These are phyloP conservation scores for Echiichthys vipera DNA, from an alignment of 2,797 vertebrate species.

Conservation along the genomic window DNA sequence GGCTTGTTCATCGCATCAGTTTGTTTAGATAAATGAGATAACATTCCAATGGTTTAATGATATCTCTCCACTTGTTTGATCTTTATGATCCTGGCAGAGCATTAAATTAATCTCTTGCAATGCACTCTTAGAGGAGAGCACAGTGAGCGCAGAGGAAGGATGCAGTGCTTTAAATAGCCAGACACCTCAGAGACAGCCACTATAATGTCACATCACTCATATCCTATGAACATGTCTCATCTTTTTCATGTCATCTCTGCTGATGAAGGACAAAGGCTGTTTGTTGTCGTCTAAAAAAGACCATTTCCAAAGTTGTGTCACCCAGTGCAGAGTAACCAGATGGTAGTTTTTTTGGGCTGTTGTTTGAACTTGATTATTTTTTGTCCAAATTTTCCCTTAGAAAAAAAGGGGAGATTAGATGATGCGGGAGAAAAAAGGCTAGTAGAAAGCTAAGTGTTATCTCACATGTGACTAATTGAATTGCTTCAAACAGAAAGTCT, in stretches of 20 bases:
- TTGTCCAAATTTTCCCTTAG: conserved; percentile 68
- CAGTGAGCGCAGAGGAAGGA: conserved; percentile 61
- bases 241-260: conserved; percentile 76
- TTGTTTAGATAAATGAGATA: conserved; percentile 99
- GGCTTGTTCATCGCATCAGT: conserved; percentile 94
- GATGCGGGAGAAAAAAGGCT: conserved; percentile 61
- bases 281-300: conserved; percentile 75
- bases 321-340: conserved; percentile 72
- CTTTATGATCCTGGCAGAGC: conserved; percentile 94
- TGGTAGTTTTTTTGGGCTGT: conserved; percentile 59
- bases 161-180: conserved; percentile 68
- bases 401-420: conserved; percentile 68
- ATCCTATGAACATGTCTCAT: conserved; percentile 64
- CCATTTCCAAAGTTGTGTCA: conserved; percentile 74
- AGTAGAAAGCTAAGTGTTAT: conserved; percentile 77
- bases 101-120: conserved; percentile 94
- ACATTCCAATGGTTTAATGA: conserved; percentile 94
- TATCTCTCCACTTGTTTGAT: conserved; percentile 97
- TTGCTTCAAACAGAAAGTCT: conserved; percentile 83
- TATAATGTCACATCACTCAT: conserved; percentile 74
- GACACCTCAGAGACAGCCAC: conserved; percentile 70
- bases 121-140: conserved; percentile 80
- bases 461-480: conserved; percentile 85
- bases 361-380: conserved; percentile 71
- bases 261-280: conserved; percentile 80